These are phyloP conservation scores for Orbicella faveolata DNA, from an alignment of 64 coral and sea anemone species.

Conservation along the genomic window DNA sequence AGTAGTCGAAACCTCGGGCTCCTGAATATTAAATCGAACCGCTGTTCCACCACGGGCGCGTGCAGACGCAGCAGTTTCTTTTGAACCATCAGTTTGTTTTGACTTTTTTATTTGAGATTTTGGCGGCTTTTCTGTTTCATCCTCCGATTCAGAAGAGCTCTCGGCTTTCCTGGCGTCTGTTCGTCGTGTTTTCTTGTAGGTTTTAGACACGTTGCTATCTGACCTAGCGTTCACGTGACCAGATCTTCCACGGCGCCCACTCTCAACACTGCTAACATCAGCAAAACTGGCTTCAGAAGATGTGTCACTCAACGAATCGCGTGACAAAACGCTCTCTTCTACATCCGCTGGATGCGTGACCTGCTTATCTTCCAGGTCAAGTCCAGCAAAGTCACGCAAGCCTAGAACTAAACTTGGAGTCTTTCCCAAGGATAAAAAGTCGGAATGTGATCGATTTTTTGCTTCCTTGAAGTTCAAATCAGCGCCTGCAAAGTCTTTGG, in stretches of 20 bases:
- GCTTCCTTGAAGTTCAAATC: background rate
- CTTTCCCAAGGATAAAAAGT: constrained; percentile 16
- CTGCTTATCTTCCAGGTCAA: constrained; percentile 23
- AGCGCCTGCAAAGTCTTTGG: background rate
- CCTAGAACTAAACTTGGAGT: constrained; percentile 86
- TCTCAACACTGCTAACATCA: constrained; percentile 84
- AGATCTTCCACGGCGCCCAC: constrained; percentile 40
- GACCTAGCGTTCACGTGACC: constrained; percentile 8
- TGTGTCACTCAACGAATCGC: constrained; percentile 58
- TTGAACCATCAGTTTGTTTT: background rate
- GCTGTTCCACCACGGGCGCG: constrained; percentile 48
- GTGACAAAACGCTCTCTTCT: constrained; percentile 39
- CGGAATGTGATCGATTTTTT: constrained; percentile 2
- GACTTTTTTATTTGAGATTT: background rate
- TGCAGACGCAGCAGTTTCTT: background rate
- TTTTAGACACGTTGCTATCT: constrained; percentile 35
- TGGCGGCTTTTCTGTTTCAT: constrained; percentile 23
- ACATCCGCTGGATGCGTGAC: constrained; percentile 19
- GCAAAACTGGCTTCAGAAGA: constrained; percentile 92
- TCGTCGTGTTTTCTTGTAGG: constrained; percentile 5
- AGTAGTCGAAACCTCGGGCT: constrained; percentile 19
- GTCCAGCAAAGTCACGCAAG: constrained; percentile 69
- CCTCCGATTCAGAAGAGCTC: constrained; percentile 43
- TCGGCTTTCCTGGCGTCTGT: background rate
- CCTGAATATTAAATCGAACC: constrained; percentile 72